A percentile compares a stretch with the other conserved stretches of the same genome.
These are phyloP conservation scores for Apodemia duryi DNA, from an alignment of 2,888 invertebrate species.

Conservation along the genomic window DNA sequence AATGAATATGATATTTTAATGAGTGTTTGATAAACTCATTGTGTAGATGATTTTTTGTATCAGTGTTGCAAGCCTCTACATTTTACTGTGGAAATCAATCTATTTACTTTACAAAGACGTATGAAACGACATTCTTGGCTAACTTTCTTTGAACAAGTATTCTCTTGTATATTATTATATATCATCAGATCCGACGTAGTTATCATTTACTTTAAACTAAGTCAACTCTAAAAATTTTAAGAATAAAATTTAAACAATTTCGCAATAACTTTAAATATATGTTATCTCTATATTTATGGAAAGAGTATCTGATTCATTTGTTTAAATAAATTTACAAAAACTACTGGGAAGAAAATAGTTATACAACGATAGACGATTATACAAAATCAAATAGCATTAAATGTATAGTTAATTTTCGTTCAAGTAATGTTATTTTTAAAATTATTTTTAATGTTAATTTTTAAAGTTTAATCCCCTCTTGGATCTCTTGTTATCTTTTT, in stretches of 20 bases:
- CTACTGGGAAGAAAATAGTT: too few relatives aligned
- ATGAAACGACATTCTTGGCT: constrained; percentile 40
- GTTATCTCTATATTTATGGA: constrained; percentile 30
- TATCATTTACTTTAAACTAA: not conserved
- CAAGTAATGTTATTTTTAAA: too few relatives aligned
- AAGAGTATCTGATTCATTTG: constrained; percentile 34
- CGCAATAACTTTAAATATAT: constrained; percentile 3
- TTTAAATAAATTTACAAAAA: not conserved
- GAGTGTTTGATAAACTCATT: constrained; percentile 37
- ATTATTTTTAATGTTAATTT: too few relatives aligned
- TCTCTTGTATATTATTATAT: constrained; percentile 12
- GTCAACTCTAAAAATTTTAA: not conserved
- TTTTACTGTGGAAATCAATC: constrained; percentile 57
- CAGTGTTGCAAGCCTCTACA: constrained; percentile 70
- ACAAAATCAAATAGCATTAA: too few relatives aligned
- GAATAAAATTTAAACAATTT: not conserved
- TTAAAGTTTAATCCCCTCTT: too few relatives aligned
- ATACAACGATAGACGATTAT: too few relatives aligned
- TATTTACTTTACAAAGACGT: constrained; percentile 44
- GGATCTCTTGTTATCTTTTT: too few relatives aligned
- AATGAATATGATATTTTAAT: constrained; percentile 37
- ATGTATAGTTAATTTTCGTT: too few relatives aligned
- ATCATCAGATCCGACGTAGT: not conserved
- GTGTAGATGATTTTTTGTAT: constrained; percentile 47
- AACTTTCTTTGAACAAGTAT: constrained; percentile 34